A percentile compares a stretch with the other conserved stretches of the same genome.
phyloP scores from a whole-genome alignment of 2,113 vertebrate species.

The Microcebus tavaratra region DNA sequence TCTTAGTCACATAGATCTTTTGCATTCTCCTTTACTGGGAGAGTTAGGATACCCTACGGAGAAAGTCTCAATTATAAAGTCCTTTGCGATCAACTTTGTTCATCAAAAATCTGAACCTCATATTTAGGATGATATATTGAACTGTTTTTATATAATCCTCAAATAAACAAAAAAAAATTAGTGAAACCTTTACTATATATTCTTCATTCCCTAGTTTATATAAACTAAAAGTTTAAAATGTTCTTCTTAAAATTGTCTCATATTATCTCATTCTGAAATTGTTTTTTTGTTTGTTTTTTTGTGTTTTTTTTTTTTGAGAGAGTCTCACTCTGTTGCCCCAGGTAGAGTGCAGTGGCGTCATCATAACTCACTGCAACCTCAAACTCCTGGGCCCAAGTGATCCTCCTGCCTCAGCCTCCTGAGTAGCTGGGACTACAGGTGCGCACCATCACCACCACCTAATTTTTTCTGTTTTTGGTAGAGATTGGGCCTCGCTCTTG shows the following conservation, averaged over 20 bases:
- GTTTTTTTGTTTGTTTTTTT: too few relatives aligned
- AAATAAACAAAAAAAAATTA: conserved; percentile 2
- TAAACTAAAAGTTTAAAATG: conserved; percentile 10
- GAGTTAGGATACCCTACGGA: background rate
- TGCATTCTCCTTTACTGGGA: background rate
- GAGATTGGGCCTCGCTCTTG: too few relatives aligned
- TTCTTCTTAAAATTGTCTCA: conserved; percentile 18
- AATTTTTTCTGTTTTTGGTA: too few relatives aligned
- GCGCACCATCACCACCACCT: too few relatives aligned
- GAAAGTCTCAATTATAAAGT: background rate
- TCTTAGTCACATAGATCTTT: conserved; percentile 43
- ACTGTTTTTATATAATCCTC: conserved; percentile 44
- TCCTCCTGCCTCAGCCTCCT: too few relatives aligned
- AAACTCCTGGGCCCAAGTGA: too few relatives aligned
- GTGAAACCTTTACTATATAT: background rate
- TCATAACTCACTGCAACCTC: too few relatives aligned
- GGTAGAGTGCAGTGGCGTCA: too few relatives aligned
- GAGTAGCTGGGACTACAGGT: too few relatives aligned
- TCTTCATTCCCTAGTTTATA: conserved; percentile 3
- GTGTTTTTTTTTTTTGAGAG: too few relatives aligned
- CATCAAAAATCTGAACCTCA: conserved; percentile 5
- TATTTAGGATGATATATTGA: background rate
- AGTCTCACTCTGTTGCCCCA: too few relatives aligned
- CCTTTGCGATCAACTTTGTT: conserved; percentile 18
- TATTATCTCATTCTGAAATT: conserved; percentile 5